Evolutionary conservation across 2,888 invertebrate species (phyloP).

Genomic region (Cryptophagus acutangulus): DNA sequence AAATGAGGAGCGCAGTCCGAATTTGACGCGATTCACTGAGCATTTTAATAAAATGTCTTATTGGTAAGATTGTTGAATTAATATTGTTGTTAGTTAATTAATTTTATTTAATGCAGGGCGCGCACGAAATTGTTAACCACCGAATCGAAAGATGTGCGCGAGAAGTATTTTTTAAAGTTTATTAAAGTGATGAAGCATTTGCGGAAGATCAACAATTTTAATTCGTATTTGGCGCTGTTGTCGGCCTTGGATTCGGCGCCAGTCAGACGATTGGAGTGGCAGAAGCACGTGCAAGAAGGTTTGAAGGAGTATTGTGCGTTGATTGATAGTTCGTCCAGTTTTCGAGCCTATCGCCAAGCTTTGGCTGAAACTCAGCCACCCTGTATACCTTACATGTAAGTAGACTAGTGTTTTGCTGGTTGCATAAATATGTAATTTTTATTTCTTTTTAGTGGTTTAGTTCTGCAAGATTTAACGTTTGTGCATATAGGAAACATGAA

Average conservation of each 20-base stretch:
- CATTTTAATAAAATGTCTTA: conserved; percentile 99
- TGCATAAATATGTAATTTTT: neutral
- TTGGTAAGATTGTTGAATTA: conserved; percentile 58
- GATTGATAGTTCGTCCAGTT: conserved; percentile 97
- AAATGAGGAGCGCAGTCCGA: conserved; percentile 94
- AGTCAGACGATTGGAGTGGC: conserved; percentile 87
- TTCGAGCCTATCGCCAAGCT: conserved; percentile 93
- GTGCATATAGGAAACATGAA: conserved; percentile 97
- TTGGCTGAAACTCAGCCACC: conserved; percentile 93
- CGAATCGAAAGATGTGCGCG: conserved; percentile 86
- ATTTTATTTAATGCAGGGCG: conserved; percentile 56
- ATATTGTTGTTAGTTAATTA: neutral
- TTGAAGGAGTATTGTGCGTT: conserved; percentile 91
- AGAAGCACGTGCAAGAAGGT: conserved; percentile 84
- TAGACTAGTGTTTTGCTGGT: conserved; percentile 26
- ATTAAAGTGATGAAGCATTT: conserved; percentile 98
- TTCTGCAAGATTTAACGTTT: conserved; percentile 97
- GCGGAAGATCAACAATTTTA: conserved; percentile 96
- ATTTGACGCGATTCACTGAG: conserved; percentile 93
- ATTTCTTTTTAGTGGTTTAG: conserved; percentile 72
- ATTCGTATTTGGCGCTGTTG: conserved; percentile 93
- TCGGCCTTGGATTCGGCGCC: conserved; percentile 97
- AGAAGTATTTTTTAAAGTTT: conserved; percentile 90
- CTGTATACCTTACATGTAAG: conserved; percentile 98
- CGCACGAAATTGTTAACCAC: conserved; percentile 88